Evolutionary conservation across 2,797 vertebrate species (phyloP).

Genomic region (Huso huso): DNA sequence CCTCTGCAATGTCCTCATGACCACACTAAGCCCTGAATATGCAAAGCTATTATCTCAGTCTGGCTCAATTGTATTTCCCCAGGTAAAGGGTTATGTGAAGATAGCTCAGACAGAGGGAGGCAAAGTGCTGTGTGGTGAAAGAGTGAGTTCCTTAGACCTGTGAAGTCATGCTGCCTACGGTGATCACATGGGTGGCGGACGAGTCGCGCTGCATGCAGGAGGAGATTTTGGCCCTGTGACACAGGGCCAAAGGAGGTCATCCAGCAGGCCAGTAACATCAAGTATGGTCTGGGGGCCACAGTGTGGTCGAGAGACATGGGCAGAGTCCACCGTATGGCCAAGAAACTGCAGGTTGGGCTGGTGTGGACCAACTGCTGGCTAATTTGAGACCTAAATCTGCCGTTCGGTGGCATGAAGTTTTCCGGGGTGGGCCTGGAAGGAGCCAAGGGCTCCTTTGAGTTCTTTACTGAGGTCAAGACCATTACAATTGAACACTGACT

Average conservation of each 20-base stretch:
- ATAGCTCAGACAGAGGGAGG: constrained; percentile 77
- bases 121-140: constrained; percentile 79
- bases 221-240: constrained; percentile 95
- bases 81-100: constrained; percentile 79
- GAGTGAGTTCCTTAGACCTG: constrained; percentile 67
- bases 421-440: constrained; percentile 91
- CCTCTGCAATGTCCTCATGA: no score
- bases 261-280: constrained; percentile 70
- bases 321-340: constrained; percentile 74
- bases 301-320: constrained; percentile 83
- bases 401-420: constrained; percentile 91
- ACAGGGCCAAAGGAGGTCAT: constrained; percentile 73
- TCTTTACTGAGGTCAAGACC: constrained; percentile 93
- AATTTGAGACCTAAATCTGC: constrained; percentile 86
- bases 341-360: constrained; percentile 70
- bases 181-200: constrained; percentile 73
- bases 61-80: background rate
- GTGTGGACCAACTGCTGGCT: constrained; percentile 98
- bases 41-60: no score
- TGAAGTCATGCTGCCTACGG: constrained; percentile 72
- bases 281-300: constrained; percentile 78
- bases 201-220: constrained; percentile 85
- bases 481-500: constrained; percentile 81
- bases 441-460: constrained; percentile 83
- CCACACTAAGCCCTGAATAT: no score